Evolutionary conservation across 2,797 vertebrate species (phyloP).

Genomic region (Perdix hodgsoniae): DNA sequence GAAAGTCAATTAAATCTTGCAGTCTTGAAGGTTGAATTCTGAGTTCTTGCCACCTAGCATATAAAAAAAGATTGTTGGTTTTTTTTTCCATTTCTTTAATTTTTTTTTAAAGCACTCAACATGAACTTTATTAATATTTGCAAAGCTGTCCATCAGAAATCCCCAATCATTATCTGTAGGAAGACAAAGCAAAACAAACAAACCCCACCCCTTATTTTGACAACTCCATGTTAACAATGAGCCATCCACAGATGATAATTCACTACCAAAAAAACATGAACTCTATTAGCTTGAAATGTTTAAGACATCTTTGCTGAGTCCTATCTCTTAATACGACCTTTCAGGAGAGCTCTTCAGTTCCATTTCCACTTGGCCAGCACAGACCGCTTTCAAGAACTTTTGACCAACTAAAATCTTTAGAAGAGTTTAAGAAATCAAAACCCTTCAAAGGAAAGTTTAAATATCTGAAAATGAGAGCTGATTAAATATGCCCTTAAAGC

Average conservation of each 20-base stretch:
- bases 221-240: background rate
- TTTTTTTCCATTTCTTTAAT: background rate
- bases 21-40: background rate
- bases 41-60: background rate
- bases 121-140: background rate
- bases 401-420: background rate
- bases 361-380: constrained; percentile 28
- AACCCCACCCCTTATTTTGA: background rate
- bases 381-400: constrained; percentile 14
- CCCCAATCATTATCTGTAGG: background rate
- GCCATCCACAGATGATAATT: background rate
- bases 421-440: background rate
- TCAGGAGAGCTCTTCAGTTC: constrained; percentile 19
- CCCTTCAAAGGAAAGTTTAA: constrained; percentile 24
- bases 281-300: background rate
- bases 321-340: constrained; percentile 49
- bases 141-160: background rate
- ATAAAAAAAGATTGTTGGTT: fast-evolving
- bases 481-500: constrained; percentile 34
- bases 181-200: background rate
- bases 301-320: background rate
- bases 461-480: background rate
- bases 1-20: background rate
- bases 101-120: background rate
- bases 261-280: background rate